phyloP scores from a whole-genome alignment of 2,888 invertebrate genomes.

The Carterocephalus palaemon region DNA sequence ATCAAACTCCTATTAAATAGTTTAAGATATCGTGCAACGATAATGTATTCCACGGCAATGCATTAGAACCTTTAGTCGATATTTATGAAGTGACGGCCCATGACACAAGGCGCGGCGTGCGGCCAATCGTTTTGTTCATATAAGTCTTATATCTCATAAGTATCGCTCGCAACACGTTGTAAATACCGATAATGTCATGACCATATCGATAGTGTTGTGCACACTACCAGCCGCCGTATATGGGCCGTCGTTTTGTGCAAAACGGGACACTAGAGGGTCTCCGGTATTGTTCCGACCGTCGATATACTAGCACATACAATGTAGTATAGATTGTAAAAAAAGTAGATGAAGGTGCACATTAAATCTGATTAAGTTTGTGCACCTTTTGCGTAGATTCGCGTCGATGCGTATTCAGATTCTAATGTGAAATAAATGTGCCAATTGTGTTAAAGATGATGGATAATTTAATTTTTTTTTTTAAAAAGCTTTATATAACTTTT shows the following conservation, averaged over 20 bases:
- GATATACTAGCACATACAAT: no score
- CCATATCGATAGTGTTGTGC: constrained; percentile 10
- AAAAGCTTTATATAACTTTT: no score
- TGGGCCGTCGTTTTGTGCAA: constrained; percentile 5
- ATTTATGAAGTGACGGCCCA: constrained; percentile 24
- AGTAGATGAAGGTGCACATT: no score
- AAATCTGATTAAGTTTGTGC: constrained; percentile 5
- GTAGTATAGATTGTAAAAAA: no score
- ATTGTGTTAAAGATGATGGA: no score
- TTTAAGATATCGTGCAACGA: constrained; percentile 17
- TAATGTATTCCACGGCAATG: constrained; percentile 25
- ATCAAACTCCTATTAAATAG: constrained; percentile 15
- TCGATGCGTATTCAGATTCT: no score
- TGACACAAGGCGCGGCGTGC: constrained; percentile 24
- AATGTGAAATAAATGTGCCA: no score
- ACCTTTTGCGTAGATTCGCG: no score
- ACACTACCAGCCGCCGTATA: constrained; percentile 16
- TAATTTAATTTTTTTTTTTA: no score
- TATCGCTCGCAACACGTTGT: constrained; percentile 18
- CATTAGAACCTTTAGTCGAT: constrained; percentile 22
- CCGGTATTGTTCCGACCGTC: constrained; percentile 7
- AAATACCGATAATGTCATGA: constrained; percentile 17
- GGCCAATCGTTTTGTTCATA: constrained; percentile 14
- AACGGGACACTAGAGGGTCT: constrained; percentile 8
- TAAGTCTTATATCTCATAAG: constrained; percentile 14